Conservation (phyloP, 2,888 invertebrate species). For the Meiosimyza decipiens region DNA sequence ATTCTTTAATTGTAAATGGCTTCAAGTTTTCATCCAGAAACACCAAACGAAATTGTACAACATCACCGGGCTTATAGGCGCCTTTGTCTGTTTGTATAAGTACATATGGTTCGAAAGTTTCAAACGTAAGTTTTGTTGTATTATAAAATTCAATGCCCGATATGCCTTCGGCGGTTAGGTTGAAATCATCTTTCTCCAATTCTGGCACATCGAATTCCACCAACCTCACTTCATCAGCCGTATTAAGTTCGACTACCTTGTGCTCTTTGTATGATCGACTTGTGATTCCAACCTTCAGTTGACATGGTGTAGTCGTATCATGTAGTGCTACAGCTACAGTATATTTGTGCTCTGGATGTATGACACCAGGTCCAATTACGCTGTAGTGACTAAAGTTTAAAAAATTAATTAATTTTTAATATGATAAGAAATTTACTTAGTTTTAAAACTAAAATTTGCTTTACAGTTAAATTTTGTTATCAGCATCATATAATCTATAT, state of each 20-base stretch:
- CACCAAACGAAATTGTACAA: conserved; percentile 75
- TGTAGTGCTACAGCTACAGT: conserved; percentile 79
- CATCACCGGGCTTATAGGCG: conserved; percentile 89
- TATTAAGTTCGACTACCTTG: conserved; percentile 51
- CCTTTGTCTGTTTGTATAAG: conserved; percentile 93
- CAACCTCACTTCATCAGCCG: conserved; percentile 51
- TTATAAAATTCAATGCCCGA: conserved; percentile 80
- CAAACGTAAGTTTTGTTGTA: conserved; percentile 77
- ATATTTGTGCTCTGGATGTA: conserved; percentile 86
- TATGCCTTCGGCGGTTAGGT: conserved; percentile 77
- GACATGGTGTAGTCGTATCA: conserved; percentile 53
- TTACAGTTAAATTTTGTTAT: no score
- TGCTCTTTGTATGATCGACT: conserved; percentile 56
- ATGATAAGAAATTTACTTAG: no score
- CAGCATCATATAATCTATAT: no score
- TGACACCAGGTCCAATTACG: conserved; percentile 80
- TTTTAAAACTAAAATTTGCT: no score
- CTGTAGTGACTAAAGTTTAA: conserved; percentile 70
- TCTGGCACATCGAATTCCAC: conserved; percentile 54
- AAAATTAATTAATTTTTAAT: no score
- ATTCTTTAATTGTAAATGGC: conserved; percentile 73
- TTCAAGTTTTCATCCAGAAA: conserved; percentile 76
- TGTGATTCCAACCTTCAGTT: conserved; percentile 56
- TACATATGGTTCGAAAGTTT: conserved; percentile 67
- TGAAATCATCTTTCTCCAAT: conserved; percentile 73